Percentiles rank a stretch among this genome's conserved stretches.
phyloP scores from a whole-genome alignment of 2,797 vertebrate species.

The Chaenodraco wilsoni region DNA sequence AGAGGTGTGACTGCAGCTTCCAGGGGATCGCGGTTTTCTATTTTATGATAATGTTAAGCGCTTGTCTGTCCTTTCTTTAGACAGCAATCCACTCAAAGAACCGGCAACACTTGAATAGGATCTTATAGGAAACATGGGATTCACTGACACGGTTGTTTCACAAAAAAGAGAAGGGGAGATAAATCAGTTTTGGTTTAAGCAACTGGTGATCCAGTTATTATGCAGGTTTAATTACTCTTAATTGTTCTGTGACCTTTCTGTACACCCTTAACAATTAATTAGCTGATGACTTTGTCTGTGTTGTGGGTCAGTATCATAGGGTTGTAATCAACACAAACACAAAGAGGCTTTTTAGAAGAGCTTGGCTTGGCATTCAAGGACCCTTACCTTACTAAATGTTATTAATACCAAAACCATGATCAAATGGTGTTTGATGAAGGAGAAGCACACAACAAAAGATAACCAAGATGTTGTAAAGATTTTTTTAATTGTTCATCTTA shows the following conservation, averaged over 20 bases:
- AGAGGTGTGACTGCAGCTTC: constrained; percentile 30
- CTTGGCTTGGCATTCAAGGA: constrained; percentile 46
- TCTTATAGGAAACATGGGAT: background rate
- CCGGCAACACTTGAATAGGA: constrained; percentile 18
- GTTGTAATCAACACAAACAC: constrained; percentile 76
- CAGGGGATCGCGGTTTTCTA: constrained; percentile 13
- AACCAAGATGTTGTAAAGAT: background rate
- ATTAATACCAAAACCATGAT: constrained; percentile 73
- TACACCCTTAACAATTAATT: constrained; percentile 82
- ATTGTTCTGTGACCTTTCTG: constrained; percentile 79
- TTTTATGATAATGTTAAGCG: constrained; percentile 43
- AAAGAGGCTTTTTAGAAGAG: constrained; percentile 63
- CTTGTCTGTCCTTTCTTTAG: constrained; percentile 21
- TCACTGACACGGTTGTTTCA: constrained; percentile 1
- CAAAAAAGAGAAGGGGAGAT: background rate
- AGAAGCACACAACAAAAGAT: constrained; percentile 37
- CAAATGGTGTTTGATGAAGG: constrained; percentile 63
- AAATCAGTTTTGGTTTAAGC: constrained; percentile 4
- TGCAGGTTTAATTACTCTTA: constrained; percentile 68
- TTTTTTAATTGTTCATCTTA: background rate
- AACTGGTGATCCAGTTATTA: background rate
- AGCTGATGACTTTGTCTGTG: constrained; percentile 78
- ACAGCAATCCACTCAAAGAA: constrained; percentile 39
- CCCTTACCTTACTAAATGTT: constrained; percentile 53
- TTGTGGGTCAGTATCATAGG: constrained; percentile 67